Evolutionary conservation across 2,113 vertebrate genomes (phyloP).

Genomic region (Corydoras sp.): DNA sequence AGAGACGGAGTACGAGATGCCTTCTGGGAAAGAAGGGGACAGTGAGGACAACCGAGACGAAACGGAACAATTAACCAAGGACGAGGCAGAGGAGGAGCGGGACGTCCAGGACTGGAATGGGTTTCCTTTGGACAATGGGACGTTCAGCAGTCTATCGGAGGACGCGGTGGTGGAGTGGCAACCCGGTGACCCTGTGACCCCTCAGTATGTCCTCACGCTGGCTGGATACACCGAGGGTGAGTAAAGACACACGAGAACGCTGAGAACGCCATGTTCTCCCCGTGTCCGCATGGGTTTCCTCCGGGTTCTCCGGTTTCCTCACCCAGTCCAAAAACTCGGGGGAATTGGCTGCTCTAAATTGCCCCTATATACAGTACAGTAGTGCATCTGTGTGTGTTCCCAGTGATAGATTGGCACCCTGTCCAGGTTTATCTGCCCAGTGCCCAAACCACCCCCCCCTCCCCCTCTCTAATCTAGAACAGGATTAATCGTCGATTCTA

Average conservation of each 20-base stretch:
- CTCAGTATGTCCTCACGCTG: slow-evolving; percentile 49
- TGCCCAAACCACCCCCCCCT: no score
- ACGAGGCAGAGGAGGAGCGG: slow-evolving; percentile 11
- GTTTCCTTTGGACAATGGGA: slow-evolving; percentile 28
- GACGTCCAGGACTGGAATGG: slow-evolving; percentile 48
- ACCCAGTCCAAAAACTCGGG: no score
- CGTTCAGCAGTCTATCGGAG: neutral
- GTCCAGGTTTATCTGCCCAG: no score
- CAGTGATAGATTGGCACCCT: no score
- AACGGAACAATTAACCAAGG: neutral
- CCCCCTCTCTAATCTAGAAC: no score
- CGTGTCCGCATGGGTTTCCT: no score
- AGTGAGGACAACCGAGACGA: neutral
- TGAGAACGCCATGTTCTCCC: no score
- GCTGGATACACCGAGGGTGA: slow-evolving; percentile 52
- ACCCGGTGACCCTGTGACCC: slow-evolving; percentile 47
- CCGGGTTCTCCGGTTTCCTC: no score
- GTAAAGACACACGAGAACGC: slow-evolving; percentile 1
- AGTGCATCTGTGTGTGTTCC: no score
- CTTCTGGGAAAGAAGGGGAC: slow-evolving; percentile 19
- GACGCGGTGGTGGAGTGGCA: slow-evolving; percentile 38
- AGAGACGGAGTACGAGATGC: slow-evolving; percentile 15
- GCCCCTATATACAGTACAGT: no score
- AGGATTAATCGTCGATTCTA: no score
- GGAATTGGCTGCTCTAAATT: no score